These are phyloP conservation scores for Gryllus bimaculatus DNA, from an alignment of 1,140 invertebrate species.

Conservation along the genomic window DNA sequence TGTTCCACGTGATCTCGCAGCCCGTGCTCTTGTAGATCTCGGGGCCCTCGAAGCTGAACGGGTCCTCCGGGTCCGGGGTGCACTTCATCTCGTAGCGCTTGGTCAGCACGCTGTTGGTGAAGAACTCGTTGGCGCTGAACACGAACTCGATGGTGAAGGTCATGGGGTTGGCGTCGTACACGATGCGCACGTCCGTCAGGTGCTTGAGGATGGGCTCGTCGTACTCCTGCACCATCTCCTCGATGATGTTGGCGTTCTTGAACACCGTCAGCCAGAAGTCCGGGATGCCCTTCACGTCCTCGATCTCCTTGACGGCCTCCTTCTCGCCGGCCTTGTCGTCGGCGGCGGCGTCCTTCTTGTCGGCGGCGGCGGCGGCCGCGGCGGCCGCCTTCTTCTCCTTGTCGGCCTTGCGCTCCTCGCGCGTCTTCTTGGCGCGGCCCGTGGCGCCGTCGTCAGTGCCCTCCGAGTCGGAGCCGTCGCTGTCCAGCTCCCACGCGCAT, in stretches of 20 bases:
- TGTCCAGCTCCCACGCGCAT: neutral
- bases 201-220: neutral
- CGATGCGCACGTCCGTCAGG: neutral
- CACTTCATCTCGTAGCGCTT: slow-evolving; percentile 3
- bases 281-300: neutral
- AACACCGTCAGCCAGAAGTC: neutral
- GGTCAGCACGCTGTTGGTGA: neutral
- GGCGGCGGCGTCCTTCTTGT: neutral
- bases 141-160: neutral
- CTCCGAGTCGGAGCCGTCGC: neutral
- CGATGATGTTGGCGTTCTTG: neutral
- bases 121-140: neutral
- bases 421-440: neutral
- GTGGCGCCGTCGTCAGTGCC: neutral
- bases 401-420: neutral
- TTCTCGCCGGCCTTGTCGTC: neutral
- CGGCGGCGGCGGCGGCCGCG: too few species aligned
- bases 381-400: neutral
- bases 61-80: neutral
- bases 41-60: neutral
- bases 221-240: neutral
- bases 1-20: neutral
- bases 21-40: slow-evolving; percentile 2
- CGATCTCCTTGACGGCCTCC: neutral
- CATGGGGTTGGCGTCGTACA: neutral